Base-by-base conservation (phyloP, 2,113 vertebrate species). In the Pantherophis guttatus region DNA sequence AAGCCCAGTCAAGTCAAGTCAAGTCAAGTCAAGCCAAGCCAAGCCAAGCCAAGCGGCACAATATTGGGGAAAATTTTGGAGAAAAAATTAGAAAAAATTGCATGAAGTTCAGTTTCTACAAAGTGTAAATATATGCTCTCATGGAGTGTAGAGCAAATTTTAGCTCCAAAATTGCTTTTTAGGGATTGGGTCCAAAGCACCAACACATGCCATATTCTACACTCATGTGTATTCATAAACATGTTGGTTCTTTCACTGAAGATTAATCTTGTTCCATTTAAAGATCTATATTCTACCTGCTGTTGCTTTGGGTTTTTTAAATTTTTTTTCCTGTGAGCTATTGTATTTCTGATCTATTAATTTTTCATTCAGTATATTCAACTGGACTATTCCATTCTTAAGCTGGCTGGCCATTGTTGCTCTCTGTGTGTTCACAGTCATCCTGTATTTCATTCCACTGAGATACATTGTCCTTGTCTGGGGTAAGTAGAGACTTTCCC, bases 371-470 rank as follows among this genome's bases (percentile, higher is more conserved):
- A 99, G 99, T 96, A 99, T 98, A 29, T 99, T 99, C 98, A 99
- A 99, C 97, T 99, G 99, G 99, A 99, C 99, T 24, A 98, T 99
- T 96, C 99, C 99, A 93, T 99, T 99, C 97, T 97, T 99, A 97
- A 99, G 99, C 97, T 99, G 99, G 98, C 97, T 99, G 98, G 98
- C 98, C 81, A 99, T 99, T 9, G 97, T 98, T 95, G 98, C 98
- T 87, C 97, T 99, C 6, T 98, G 97, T 91, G 93, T 98, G 86
- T 98, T 98, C 96, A 99, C 98, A 12, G 3, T 98, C 75, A 91
- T 98, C 95, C 95, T 99, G 91, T 99, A 99, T 97, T 99, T 98
- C 97, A 98, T 99, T 96, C 99, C 99, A n/a, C 98, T 99, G 93
- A 98, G 99, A 98, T 99, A 99, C 97, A 98, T 99, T 94, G 98